Conservation (phyloP, 2,797 vertebrate species). For the Takifugu rubripes region DNA sequence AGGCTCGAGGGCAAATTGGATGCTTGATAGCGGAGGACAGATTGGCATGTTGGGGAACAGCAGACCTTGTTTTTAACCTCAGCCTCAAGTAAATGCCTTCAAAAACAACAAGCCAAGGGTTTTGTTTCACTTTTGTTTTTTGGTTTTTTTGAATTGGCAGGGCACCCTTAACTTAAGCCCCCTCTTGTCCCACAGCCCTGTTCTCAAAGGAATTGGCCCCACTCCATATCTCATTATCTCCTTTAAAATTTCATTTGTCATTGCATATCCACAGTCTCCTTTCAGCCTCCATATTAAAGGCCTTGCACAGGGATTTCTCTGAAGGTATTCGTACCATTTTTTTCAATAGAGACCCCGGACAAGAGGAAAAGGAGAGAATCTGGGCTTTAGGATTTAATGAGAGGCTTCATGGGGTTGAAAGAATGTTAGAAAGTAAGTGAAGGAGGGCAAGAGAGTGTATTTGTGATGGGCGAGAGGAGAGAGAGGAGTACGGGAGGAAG, state of each 20-base stretch:
- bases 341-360: constrained; percentile 89
- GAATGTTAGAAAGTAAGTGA: constrained; percentile 62
- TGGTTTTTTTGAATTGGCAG: constrained; percentile 42
- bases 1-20: constrained; percentile 45
- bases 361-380: constrained; percentile 80
- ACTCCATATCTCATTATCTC: constrained; percentile 70
- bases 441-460: constrained; percentile 52
- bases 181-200: constrained; percentile 45
- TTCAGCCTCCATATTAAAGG: constrained; percentile 58
- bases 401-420: constrained; percentile 88
- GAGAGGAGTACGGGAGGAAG: constrained; percentile 53
- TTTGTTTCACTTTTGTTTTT: constrained; percentile 54
- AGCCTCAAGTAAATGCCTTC: constrained; percentile 50
- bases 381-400: constrained; percentile 89
- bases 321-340: constrained; percentile 88
- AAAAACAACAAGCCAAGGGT: constrained; percentile 46
- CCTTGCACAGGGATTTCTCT: constrained; percentile 72
- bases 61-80: constrained; percentile 52
- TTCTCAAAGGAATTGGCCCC: constrained; percentile 50
- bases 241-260: constrained; percentile 66
- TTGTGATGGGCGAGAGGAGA: constrained; percentile 45
- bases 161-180: constrained; percentile 63
- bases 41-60: constrained; percentile 51
- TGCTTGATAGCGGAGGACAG: constrained; percentile 47
- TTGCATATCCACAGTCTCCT: constrained; percentile 45